Percentiles rank a stretch among this genome's conserved stretches.
Conservation (phyloP, 2,888 invertebrate genomes). For the Gibbula magus region DNA sequence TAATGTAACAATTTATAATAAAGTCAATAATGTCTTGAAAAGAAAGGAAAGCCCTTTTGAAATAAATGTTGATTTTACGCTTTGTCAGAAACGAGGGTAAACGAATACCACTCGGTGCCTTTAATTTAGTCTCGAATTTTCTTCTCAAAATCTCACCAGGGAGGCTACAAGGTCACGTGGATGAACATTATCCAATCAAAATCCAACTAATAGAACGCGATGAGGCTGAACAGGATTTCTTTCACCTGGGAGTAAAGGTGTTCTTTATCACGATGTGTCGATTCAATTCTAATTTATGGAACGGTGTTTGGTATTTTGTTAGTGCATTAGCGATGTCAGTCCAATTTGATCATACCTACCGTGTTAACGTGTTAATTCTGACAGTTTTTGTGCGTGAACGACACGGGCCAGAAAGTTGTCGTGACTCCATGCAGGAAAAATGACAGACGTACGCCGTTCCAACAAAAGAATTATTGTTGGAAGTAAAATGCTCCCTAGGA, state of each 20-base stretch:
- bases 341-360: background rate
- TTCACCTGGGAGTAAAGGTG: background rate
- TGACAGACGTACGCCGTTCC: background rate
- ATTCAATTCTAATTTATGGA: constrained; percentile 10
- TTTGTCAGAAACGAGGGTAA: background rate
- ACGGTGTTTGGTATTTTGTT: constrained; percentile 24
- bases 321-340: background rate
- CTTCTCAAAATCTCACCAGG: background rate
- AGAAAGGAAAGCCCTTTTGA: background rate
- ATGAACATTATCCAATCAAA: constrained; percentile 19
- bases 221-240: background rate
- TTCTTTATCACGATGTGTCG: background rate
- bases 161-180: background rate
- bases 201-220: background rate
- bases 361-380: constrained; percentile 12
- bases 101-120: background rate
- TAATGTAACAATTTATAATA: background rate
- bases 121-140: background rate
- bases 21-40: background rate
- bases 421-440: background rate
- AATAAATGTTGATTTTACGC: background rate
- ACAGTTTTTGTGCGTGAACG: constrained; percentile 2
- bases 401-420: background rate
- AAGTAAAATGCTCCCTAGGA: background rate
- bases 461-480: background rate